phyloP scores from a whole-genome alignment of 2,113 vertebrate species.

The Girardinichthys multiradiatus region DNA sequence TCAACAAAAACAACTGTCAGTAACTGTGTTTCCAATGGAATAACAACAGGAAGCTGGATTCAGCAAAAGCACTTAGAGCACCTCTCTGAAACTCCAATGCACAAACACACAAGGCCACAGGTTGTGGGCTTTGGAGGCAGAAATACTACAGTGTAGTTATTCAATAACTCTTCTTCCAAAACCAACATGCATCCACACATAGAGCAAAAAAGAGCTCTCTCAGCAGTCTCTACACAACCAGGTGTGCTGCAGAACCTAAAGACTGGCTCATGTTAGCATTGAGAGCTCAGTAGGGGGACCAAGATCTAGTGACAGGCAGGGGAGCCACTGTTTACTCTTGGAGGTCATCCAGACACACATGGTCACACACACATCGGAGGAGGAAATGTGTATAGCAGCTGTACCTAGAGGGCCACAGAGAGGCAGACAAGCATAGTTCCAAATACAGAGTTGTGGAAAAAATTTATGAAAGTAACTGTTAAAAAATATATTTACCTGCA shows the following conservation, averaged over 20 bases:
- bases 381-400: constrained; percentile 77
- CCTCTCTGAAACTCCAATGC: constrained; percentile 8
- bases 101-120: constrained; percentile 21
- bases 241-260: constrained; percentile 50
- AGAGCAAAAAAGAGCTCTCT: constrained; percentile 13
- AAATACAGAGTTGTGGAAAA: constrained; percentile 44
- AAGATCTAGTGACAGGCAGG: constrained; percentile 67
- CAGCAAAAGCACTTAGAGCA: constrained; percentile 50
- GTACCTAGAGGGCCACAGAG: constrained; percentile 49
- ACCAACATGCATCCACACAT: constrained; percentile 9
- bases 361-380: constrained; percentile 54
- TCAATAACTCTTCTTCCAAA: constrained; percentile 37
- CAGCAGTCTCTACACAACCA: constrained; percentile 40
- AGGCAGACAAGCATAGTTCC: constrained; percentile 34
- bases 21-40: constrained; percentile 12
- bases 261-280: constrained; percentile 47
- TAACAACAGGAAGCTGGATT: constrained; percentile 36
- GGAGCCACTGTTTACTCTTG: constrained; percentile 70
- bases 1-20: constrained; percentile 6
- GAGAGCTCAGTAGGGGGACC: constrained; percentile 48
- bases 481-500: constrained; percentile 28
- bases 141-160: constrained; percentile 47
- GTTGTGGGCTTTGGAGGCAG: constrained; percentile 42
- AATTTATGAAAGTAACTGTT: constrained; percentile 26
- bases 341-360: constrained; percentile 69